Conservation (phyloP, 1,140 invertebrate species). For the Metopolophium dirhodum region DNA sequence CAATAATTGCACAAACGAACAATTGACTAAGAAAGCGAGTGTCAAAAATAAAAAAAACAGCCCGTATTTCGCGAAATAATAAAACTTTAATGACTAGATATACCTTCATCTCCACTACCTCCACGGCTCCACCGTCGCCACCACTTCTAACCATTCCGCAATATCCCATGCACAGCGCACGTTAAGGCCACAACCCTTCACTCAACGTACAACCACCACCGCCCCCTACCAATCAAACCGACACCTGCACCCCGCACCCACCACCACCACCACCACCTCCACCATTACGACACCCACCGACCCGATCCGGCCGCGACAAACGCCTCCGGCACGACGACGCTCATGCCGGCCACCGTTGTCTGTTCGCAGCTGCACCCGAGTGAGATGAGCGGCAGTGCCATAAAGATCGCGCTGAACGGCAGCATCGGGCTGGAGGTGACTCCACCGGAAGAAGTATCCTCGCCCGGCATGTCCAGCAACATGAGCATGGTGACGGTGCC, state of each 20-base stretch:
- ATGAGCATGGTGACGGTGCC: slow-evolving; percentile 67
- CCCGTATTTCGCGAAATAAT: neutral
- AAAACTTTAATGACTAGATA: neutral
- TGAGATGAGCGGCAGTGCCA: slow-evolving; percentile 67
- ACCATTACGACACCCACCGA: no score
- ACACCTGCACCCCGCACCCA: neutral
- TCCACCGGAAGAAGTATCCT: slow-evolving; percentile 76
- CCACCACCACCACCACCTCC: no score
- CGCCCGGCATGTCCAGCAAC: slow-evolving; percentile 66
- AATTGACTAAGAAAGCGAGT: neutral
- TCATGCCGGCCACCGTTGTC: neutral
- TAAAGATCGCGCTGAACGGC: slow-evolving; percentile 83
- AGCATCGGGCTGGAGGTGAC: slow-evolving; percentile 86
- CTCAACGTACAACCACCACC: neutral
- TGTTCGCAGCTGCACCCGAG: slow-evolving; percentile 58
- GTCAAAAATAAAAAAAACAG: neutral
- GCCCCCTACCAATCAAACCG: neutral
- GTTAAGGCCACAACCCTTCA: neutral
- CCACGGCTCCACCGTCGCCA: neutral
- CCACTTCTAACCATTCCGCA: neutral
- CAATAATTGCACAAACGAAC: neutral
- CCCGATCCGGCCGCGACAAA: neutral
- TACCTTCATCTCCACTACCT: neutral
- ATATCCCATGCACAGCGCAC: neutral
- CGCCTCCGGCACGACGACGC: neutral